Evolutionary conservation across 1,140 invertebrate genomes (phyloP).

Genomic region (Zaprionus inermis): DNA sequence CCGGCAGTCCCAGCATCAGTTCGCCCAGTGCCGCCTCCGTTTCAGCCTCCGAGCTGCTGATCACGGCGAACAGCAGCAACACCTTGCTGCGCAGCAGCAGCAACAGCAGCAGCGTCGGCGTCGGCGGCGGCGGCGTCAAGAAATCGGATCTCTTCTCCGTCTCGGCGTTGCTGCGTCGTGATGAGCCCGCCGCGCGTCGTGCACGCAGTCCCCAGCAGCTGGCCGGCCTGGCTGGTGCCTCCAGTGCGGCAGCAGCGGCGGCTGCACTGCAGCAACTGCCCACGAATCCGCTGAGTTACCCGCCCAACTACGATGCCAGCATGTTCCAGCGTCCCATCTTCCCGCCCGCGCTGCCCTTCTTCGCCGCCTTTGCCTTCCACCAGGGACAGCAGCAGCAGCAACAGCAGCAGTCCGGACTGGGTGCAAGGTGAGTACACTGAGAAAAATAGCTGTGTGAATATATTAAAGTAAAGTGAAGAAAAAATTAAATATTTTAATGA

Average conservation of each 20-base stretch:
- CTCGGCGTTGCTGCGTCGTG: constrained; percentile 90
- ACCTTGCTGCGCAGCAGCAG: not conserved
- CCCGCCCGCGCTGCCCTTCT: constrained; percentile 79
- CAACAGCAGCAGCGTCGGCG: constrained; percentile 62
- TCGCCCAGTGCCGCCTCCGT: constrained; percentile 62
- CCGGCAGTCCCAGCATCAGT: constrained; percentile 83
- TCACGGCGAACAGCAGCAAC: constrained; percentile 35
- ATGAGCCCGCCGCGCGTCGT: constrained; percentile 89
- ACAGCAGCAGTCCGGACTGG: constrained; percentile 68
- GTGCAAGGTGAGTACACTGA: constrained; percentile 50
- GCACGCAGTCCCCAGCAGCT: constrained; percentile 84
- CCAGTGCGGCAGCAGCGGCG: constrained; percentile 20
- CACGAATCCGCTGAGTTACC: constrained; percentile 84
- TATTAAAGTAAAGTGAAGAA: too few relatives aligned
- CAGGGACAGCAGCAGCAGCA: constrained; percentile 80
- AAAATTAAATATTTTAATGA: too few relatives aligned
- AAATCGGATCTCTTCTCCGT: constrained; percentile 92
- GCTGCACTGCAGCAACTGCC: constrained; percentile 69
- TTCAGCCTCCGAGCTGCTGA: constrained; percentile 62
- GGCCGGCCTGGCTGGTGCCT: constrained; percentile 62
- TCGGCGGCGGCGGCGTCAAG: constrained; percentile 83
- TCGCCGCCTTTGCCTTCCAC: constrained; percentile 82
- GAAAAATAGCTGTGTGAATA: not conserved
- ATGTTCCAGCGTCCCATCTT: constrained; percentile 82
- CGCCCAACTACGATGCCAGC: constrained; percentile 74